A percentile compares a stretch with the other conserved stretches of the same genome.
Evolutionary conservation across 2,888 invertebrate species (phyloP).

Genomic region (Iphiclides podalirius): DNA sequence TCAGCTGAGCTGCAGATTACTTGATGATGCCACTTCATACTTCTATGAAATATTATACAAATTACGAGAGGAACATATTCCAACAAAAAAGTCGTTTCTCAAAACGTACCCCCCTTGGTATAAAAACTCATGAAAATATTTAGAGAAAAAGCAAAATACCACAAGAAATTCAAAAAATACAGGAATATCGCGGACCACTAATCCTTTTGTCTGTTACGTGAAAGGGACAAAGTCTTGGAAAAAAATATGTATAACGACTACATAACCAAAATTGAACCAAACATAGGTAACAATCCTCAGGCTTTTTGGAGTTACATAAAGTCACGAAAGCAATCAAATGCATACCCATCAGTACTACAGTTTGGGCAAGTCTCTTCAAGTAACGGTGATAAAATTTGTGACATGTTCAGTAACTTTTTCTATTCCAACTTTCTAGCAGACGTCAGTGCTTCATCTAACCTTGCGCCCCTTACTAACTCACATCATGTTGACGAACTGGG

Average conservation of each 20-base stretch:
- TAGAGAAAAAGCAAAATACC: conserved; percentile 1
- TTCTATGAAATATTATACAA: neutral
- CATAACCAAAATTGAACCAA: conserved; percentile 2
- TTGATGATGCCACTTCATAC: neutral
- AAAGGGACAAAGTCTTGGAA: neutral
- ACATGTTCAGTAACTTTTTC: conserved; percentile 1
- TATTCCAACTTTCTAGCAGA: neutral
- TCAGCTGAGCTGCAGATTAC: neutral
- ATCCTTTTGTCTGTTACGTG: neutral
- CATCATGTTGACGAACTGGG: neutral
- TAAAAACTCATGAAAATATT: neutral
- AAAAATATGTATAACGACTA: neutral
- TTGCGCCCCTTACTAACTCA: neutral
- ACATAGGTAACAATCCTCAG: conserved; percentile 1
- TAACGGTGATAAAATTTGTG: neutral
- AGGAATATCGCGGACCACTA: neutral
- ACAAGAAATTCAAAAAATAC: conserved; percentile 1
- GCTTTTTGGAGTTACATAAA: conserved; percentile 8
- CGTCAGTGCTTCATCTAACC: neutral
- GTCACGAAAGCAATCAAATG: neutral
- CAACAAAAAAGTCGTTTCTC: neutral
- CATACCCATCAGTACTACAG: conserved; percentile 4
- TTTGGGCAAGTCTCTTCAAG: neutral
- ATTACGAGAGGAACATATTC: neutral
- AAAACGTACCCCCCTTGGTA: conserved; percentile 1